Percentiles rank a stretch among this genome's conserved stretches.
These are phyloP conservation scores for Drosophila insularis DNA, from an alignment of 1,140 invertebrate species.

Conservation along the genomic window DNA sequence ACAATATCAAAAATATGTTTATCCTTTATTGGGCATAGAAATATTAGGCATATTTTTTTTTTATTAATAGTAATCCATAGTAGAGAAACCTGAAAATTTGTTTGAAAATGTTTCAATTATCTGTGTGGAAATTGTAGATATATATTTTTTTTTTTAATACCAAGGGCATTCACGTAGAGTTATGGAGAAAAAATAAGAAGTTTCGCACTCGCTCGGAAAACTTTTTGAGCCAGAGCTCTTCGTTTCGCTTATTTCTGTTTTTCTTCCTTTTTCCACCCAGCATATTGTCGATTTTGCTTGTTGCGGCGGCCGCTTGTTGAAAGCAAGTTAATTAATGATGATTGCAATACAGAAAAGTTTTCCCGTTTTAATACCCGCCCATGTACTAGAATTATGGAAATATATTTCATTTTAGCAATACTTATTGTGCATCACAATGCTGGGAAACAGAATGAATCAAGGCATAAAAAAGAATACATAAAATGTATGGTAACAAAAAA, in stretches of 20 bases:
- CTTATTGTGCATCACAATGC: not conserved
- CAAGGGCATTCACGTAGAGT: too few relatives aligned
- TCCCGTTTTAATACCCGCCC: not conserved
- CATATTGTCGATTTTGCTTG: not conserved
- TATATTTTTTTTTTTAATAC: too few relatives aligned
- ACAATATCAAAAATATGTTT: not conserved
- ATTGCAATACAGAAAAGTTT: not conserved
- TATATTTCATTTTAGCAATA: not conserved
- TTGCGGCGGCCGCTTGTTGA: not conserved
- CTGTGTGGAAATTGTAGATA: too few relatives aligned
- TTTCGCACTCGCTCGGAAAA: not conserved
- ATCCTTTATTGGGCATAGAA: too few relatives aligned
- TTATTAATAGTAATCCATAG: too few relatives aligned
- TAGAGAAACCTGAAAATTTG: too few relatives aligned
- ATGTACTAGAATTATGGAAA: not conserved
- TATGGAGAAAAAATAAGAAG: too few relatives aligned
- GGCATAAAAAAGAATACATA: not conserved
- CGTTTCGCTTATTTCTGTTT: not conserved
- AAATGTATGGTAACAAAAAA: not conserved
- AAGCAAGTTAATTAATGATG: not conserved
- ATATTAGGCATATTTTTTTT: too few relatives aligned
- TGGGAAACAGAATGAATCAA: not conserved
- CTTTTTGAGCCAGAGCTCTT: not conserved
- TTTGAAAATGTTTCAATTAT: too few relatives aligned
- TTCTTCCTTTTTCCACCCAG: not conserved